A percentile compares a stretch with the other conserved stretches of the same genome.
phyloP scores from a whole-genome alignment of 2,888 invertebrate species.

The Cheilosia impressa region DNA sequence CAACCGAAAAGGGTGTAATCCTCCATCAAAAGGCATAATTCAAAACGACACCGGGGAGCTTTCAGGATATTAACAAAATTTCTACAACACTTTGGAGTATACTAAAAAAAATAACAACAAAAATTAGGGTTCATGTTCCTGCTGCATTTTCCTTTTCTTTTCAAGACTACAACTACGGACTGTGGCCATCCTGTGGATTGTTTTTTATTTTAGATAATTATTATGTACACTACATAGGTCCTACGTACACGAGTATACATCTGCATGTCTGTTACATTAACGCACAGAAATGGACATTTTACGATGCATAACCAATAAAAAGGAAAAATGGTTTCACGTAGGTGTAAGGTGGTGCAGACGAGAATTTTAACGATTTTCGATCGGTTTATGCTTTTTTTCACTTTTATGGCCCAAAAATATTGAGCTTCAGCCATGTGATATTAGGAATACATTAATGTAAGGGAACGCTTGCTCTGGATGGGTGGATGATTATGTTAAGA shows the following conservation, averaged over 20 bases:
- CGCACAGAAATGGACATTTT: slow-evolving; percentile 45
- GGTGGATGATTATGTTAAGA: slow-evolving; percentile 32
- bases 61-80: slow-evolving; percentile 68
- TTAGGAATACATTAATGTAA: slow-evolving; percentile 67
- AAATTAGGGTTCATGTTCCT: not conserved
- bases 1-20: slow-evolving; percentile 47
- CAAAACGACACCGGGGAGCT: slow-evolving; percentile 62
- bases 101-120: slow-evolving; percentile 11
- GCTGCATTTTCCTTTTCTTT: not conserved
- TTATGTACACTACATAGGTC: slow-evolving; percentile 9
- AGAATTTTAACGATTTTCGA: slow-evolving; percentile 45
- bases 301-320: slow-evolving; percentile 65
- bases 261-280: slow-evolving; percentile 30
- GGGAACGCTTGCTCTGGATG: slow-evolving; percentile 19
- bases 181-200: not conserved
- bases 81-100: slow-evolving; percentile 53
- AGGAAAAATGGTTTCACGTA: slow-evolving; percentile 40
- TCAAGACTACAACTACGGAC: not conserved
- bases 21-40: slow-evolving; percentile 63
- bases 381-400: slow-evolving; percentile 18
- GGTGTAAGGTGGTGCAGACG: not conserved
- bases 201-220: slow-evolving; percentile 26
- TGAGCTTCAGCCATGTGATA: slow-evolving; percentile 62
- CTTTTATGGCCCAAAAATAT: slow-evolving; percentile 55
- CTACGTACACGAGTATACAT: not conserved